Base-by-base conservation (phyloP, 2,888 invertebrate species). In the Julus scandinavius region DNA sequence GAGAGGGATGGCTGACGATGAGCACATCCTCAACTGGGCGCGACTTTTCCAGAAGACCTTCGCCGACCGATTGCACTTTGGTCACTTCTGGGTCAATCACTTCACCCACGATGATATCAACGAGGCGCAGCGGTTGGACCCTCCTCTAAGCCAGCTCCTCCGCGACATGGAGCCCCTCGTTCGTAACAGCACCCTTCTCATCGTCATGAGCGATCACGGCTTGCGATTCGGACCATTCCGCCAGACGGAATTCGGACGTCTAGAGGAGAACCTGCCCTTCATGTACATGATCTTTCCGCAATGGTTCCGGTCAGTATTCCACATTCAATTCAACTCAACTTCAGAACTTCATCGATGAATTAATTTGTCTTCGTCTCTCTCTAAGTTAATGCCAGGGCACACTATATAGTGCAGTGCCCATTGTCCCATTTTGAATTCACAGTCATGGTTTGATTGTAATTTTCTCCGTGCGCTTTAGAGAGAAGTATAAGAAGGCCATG, bases 211-310 rank as follows among this genome's bases (percentile, higher is more conserved):
- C 89, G 93, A 93, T 88, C 93, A 93, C 89, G 93, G 93, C 20
- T 91, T 92, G 89, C 90, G 93, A 45, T 92, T 92, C 88, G 92
- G 92, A 7, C 89, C 90, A 49, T 91, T 92, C 63, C 90, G 92
- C 50, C 90, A 91, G 85, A 92, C 92, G 0, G 91, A 91, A 88
- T 96, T 97, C 49, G 93, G 93, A 0, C 92, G 92, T 91, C 93
- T 97, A 91, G 98, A 98, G 92, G 98, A 97, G 91, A 94, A 97
- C 85, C 93, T 97, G 88, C 98, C 98, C 0, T 95, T 97, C 90
- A 93, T 97, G 63, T 95, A 95, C 90, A 92, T 96, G 0, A 92
- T 95, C 4, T 92, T 97, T 89, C 98, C 98, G 0, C 92, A 93
- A 17, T 95, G 95, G 94, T 96, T 97, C 92, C 9, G 41, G 83